Evolutionary conservation across 2,888 invertebrate genomes (phyloP).

Genomic region (Tachystola acroxantha): DNA sequence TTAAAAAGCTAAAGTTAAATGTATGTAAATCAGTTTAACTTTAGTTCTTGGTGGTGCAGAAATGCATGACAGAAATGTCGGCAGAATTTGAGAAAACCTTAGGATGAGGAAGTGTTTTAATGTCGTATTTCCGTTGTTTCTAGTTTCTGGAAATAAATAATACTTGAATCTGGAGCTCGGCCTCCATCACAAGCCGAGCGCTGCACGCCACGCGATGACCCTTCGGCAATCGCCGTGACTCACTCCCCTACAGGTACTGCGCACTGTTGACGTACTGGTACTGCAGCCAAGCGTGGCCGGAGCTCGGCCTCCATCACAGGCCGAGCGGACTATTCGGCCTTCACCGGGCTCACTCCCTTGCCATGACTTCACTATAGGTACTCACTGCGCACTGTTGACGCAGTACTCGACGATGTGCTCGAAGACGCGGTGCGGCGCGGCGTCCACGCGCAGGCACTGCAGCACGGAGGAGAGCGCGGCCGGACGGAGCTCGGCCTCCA

Average conservation of each 20-base stretch:
- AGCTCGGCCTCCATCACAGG: slow-evolving; percentile 20
- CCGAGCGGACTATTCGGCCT: slow-evolving; percentile 16
- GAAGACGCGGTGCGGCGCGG: slow-evolving; percentile 19
- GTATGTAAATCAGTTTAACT: too few species aligned
- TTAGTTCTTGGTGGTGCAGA: too few species aligned
- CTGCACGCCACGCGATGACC: slow-evolving; percentile 19
- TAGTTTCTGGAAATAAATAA: too few species aligned
- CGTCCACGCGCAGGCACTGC: slow-evolving; percentile 38
- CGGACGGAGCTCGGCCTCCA: slow-evolving; percentile 16
- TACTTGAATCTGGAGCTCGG: too few species aligned
- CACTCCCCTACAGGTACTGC: slow-evolving; percentile 39
- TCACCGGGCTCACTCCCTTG: slow-evolving; percentile 55
- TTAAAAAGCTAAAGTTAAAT: too few species aligned
- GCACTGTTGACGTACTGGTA: slow-evolving; percentile 31
- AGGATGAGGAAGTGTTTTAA: too few species aligned
- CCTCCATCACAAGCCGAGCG: slow-evolving; percentile 21
- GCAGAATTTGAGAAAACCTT: too few species aligned
- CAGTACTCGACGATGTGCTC: slow-evolving; percentile 14
- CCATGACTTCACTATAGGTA: too few species aligned
- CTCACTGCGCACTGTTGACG: background rate
- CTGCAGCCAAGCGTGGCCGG: slow-evolving; percentile 34
- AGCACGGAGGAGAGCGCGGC: slow-evolving; percentile 34
- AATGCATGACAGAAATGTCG: too few species aligned
- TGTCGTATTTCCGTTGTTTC: too few species aligned
- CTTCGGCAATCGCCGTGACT: slow-evolving; percentile 39